phyloP scores from a whole-genome alignment of 2,113 vertebrate species.

The Alexandromys fortis region DNA sequence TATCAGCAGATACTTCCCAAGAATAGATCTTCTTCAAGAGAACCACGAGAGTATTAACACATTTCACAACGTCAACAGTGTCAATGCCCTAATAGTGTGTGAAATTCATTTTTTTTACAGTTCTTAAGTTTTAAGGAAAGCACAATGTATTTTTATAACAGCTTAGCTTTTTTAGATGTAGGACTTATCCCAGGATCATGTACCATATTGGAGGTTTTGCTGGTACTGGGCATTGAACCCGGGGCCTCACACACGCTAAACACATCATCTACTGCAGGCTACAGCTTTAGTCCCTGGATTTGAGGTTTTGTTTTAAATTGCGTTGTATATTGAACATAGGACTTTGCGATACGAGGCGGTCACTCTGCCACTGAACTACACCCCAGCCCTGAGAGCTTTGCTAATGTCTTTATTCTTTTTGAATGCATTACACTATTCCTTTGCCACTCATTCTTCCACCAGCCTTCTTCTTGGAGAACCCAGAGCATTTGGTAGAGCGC shows the following conservation, averaged over 20 bases:
- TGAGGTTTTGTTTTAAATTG: background rate
- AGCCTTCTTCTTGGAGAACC: background rate
- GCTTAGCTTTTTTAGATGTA: background rate
- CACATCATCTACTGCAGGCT: background rate
- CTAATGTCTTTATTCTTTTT: background rate
- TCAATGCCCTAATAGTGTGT: background rate
- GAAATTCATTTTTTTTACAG: background rate
- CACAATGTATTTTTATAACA: constrained; percentile 27
- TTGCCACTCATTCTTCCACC: background rate
- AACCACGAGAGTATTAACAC: background rate
- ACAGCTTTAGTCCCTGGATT: background rate
- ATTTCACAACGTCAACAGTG: background rate
- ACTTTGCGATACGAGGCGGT: too few relatives aligned
- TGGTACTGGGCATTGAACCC: background rate
- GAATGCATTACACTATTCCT: background rate
- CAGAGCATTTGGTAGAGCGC: background rate
- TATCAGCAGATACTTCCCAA: background rate
- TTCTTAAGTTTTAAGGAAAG: background rate
- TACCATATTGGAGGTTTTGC: background rate
- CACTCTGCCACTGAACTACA: background rate
- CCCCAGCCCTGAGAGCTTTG: background rate
- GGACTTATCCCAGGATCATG: background rate
- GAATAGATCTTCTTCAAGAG: background rate
- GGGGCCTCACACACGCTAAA: background rate
- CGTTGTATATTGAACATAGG: background rate